phyloP scores from a whole-genome alignment of 2,888 invertebrate species.

The Drosophila demipolita region DNA sequence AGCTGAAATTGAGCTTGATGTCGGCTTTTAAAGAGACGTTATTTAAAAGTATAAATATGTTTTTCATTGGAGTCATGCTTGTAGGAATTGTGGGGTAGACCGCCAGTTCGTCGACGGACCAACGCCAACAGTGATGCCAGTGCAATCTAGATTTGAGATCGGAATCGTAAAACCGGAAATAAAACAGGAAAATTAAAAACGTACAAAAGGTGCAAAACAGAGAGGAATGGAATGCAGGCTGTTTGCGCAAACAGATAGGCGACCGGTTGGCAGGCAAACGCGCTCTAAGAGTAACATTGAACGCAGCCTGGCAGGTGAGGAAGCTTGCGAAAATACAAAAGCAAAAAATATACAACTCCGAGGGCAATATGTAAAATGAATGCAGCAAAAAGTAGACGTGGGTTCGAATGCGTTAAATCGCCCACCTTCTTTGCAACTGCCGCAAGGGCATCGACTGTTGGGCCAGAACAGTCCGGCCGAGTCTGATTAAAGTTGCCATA shows the following conservation, averaged over 20 bases:
- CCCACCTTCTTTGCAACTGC: conserved; percentile 27
- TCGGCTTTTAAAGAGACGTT: conserved; percentile 45
- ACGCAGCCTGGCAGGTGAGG: conserved; percentile 41
- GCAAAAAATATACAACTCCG: conserved; percentile 69
- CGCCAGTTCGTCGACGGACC: conserved; percentile 38
- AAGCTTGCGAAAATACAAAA: conserved; percentile 66
- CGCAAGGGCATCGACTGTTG: conserved; percentile 51
- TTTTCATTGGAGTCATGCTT: conserved; percentile 27
- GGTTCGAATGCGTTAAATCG: conserved; percentile 53
- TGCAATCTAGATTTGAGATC: conserved; percentile 84
- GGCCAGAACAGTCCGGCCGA: conserved; percentile 18
- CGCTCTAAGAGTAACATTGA: conserved; percentile 50
- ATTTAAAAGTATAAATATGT: conserved; percentile 48
- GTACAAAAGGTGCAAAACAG: conserved; percentile 83
- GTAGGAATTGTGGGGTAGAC: conserved; percentile 22
- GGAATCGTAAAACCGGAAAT: conserved; percentile 85
- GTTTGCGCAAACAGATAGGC: conserved; percentile 71
- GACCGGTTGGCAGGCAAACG: conserved; percentile 48
- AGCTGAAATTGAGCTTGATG: conserved; percentile 16
- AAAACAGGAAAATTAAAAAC: conserved; percentile 85
- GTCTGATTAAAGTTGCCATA: conserved; percentile 53
- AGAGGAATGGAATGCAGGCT: conserved; percentile 58
- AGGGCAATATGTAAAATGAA: conserved; percentile 80
- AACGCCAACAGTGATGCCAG: conserved; percentile 56
- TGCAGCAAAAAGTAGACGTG: conserved; percentile 49